Base-by-base conservation (phyloP, 2,113 vertebrate species). In the Aspiorhynchus laticeps region DNA sequence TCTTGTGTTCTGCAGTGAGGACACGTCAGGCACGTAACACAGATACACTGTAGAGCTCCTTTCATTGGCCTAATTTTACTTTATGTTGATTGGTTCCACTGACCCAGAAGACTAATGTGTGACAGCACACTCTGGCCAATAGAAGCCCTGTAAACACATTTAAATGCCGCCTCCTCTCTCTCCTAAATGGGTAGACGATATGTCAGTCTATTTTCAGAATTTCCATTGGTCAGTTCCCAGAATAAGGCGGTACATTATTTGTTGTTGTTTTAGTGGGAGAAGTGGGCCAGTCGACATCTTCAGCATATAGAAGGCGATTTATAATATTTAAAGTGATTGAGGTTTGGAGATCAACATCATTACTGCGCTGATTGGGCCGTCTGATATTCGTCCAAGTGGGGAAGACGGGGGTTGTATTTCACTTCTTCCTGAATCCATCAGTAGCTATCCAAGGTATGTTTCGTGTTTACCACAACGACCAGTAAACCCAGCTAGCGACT, bases 191-290 rank as follows among this genome's bases (percentile, higher is more conserved):
- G 43, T 46, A n/a, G 0, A 15, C 5, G 0, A 0, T 0, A 0
- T 51, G 74, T 90, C 89, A 46, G 43, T 89, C 38, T 12, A 1
- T 6, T 0, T 4, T 0, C 24, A 65, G 7, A 1, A n/a, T 15
- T 89, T 11, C 87, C 53, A 94, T 93, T 94, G 91, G 94, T 78
- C 63, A 63, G 14, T 75, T 2, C 1, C 26, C 0, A 1, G 1
- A 28, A 61, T 17, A 5, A 90, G 91, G 86, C 77, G 80, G 67
- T 36, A 28, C 71, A 11, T 33, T 1, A 7, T 93, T 93, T 95
- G 93, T 95, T 95, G 93, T 94, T 95, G 93, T 94, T 94, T 91
- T 92, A 80, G 88, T 89, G 61, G n/a, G 56, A 86, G 10, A 89
- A 88, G 75, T 89, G 38, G 85, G 69, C 19, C 75, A 83, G 93